Conservation (phyloP, 2,113 vertebrate species). For the Neogobius melanostomus region DNA sequence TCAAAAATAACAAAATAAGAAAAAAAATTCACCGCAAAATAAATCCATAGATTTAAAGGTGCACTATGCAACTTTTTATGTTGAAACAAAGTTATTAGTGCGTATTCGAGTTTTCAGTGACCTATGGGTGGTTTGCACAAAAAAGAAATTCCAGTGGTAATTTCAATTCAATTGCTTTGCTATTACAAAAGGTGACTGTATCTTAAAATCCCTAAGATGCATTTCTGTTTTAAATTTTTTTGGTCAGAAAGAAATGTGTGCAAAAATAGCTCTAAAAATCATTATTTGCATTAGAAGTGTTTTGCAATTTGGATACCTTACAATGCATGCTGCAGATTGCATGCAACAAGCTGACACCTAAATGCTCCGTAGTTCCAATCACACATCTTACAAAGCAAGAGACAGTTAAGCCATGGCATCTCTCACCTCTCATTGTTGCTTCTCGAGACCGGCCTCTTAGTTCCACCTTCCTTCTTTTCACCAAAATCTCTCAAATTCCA, state of each 20-base stretch:
- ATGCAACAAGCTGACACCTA: constrained; percentile 29
- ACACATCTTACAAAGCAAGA: not conserved
- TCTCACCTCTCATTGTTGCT: constrained; percentile 52
- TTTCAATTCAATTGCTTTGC: no score
- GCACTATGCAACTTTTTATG: no score
- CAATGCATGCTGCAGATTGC: not conserved
- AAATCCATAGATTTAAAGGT: no score
- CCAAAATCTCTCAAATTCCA: not conserved
- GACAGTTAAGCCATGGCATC: not conserved
- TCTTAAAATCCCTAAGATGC: not conserved
- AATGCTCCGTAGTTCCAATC: constrained; percentile 8
- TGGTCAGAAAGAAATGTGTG: not conserved
- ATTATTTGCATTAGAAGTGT: not conserved
- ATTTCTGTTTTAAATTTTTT: not conserved
- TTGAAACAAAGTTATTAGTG: no score
- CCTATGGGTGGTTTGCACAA: no score
- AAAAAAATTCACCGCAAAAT: no score
- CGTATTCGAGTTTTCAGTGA: no score
- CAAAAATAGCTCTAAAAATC: not conserved
- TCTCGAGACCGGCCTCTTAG: not conserved
- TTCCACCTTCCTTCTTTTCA: not conserved
- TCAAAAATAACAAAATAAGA: no score
- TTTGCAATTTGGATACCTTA: not conserved
- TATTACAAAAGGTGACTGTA: not conserved
- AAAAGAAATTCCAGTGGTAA: no score